Evolutionary conservation across 2,888 invertebrate genomes (phyloP), one percentile per base, ranked within the genome.

Genomic region (Melipona beecheii): DNA sequence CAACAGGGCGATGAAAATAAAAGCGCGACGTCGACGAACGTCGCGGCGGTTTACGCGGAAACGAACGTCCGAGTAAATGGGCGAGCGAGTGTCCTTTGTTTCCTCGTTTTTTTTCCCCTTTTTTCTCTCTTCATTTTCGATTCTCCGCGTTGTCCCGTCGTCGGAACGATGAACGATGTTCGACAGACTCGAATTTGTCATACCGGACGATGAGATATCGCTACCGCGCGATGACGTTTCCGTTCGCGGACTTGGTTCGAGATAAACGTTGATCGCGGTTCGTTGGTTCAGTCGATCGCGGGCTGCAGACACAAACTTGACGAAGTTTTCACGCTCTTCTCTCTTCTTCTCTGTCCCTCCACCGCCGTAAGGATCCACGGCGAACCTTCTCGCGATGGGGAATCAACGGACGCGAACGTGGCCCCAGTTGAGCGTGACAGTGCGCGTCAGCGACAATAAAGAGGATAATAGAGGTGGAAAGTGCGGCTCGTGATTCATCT

Each of bases 381-480:
- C 50, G 66, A n/a, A 19, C 56, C 54, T 43, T 82, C 58, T 65
- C 62, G 54, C 43, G 17, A 27, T 24, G 50, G 21, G 36, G 50
- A 11, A 58, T 74, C 70, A 65, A 82, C 56, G 64, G 43, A 74
- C 52, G 69, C 50, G 19, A 82, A 79, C 70, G 70, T 70, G 64
- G 31, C 52, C 36, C 52, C 58, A 60, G n/a, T 75, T 60, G 54
- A 82, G 52, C 52, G 65, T 36, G 65, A 74, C 43, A 65, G 64
- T 19, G 43, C 19, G 60, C 17, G 72, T 52, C 71, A 65, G 21
- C 64, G 64, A 71, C 54, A 21, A 62, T 36, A 17, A 52, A 73
- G 49, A 27, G 49, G 4, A n/a, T 19, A 43, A 43, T n/a, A 24
- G 64, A 21, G 27, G 27, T 21, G 21, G 24, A 6, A 27, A 15